phyloP scores from a whole-genome alignment of 1,140 invertebrate genomes.

The Cephus cinctus region DNA sequence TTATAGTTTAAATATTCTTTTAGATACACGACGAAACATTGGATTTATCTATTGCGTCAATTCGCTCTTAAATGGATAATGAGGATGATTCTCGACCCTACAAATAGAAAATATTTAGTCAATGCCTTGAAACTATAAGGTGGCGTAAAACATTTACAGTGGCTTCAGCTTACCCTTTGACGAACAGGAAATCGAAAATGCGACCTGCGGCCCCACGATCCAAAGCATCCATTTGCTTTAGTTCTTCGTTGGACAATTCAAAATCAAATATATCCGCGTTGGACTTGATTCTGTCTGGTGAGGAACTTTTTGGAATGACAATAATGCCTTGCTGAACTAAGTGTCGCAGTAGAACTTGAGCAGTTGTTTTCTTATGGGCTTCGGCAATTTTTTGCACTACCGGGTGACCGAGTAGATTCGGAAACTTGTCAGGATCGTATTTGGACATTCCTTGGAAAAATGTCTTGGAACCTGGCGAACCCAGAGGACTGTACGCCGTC shows the following conservation, averaged over 20 bases:
- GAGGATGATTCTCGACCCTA: constrained; percentile 62
- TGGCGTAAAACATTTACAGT: no score
- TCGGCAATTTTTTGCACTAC: constrained; percentile 66
- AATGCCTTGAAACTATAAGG: constrained; percentile 28
- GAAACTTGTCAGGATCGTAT: no score
- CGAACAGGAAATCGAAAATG: constrained; percentile 63
- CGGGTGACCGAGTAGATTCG: constrained; percentile 64
- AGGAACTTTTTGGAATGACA: constrained; percentile 77
- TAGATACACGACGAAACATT: no score
- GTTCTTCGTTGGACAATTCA: constrained; percentile 57
- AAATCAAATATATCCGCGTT: constrained; percentile 68
- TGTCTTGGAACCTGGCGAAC: constrained; percentile 59
- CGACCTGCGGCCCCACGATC: constrained; percentile 57
- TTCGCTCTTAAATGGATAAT: constrained; percentile 56
- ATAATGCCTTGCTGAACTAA: constrained; percentile 65
- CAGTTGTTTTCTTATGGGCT: constrained; percentile 66
- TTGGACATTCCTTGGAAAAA: no score
- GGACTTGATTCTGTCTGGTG: constrained; percentile 61
- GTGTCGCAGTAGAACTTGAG: constrained; percentile 73
- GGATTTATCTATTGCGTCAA: constrained; percentile 27
- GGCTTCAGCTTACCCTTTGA: constrained; percentile 40
- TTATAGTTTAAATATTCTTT: no score
- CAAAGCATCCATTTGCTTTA: constrained; percentile 56
- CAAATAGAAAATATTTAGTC: constrained; percentile 44
- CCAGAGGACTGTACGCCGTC: constrained; percentile 76